Evolutionary conservation across 2,797 vertebrate species (phyloP).

Genomic region (Aplochiton taeniatus): DNA sequence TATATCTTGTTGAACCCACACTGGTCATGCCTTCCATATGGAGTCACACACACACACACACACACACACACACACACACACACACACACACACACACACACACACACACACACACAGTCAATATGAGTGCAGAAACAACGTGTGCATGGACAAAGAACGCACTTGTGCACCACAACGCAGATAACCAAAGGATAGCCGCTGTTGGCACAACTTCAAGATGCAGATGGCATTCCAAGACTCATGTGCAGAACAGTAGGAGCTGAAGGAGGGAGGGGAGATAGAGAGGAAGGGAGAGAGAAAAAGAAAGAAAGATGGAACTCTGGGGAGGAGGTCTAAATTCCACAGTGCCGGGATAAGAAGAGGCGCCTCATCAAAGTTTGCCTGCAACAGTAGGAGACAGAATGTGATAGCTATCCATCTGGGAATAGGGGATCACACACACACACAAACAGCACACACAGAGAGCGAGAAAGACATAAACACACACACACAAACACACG

Average conservation of each 20-base stretch:
- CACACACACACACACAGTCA: conserved; percentile 16
- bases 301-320: conserved; percentile 16
- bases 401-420: conserved; percentile 33
- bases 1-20: no score
- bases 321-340: conserved; percentile 32
- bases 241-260: conserved; percentile 36
- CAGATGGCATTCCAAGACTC: conserved; percentile 73
- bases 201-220: conserved; percentile 10
- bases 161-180: no score
- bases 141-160: no score
- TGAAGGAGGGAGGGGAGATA: conserved; percentile 20
- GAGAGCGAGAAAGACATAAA: background rate
- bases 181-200: no score
- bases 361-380: conserved; percentile 28
- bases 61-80: background rate
- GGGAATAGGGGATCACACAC: background rate
- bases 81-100: conserved; percentile 2
- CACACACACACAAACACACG: background rate
- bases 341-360: conserved; percentile 37
- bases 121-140: no score
- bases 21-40: no score
- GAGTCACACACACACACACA: background rate
- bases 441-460: background rate
- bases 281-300: background rate
- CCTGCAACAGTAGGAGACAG: conserved; percentile 34